Percentiles rank a stretch among this genome's conserved stretches.
Evolutionary conservation across 2,113 vertebrate species (phyloP).

Genomic region (Carassius auratus): DNA sequence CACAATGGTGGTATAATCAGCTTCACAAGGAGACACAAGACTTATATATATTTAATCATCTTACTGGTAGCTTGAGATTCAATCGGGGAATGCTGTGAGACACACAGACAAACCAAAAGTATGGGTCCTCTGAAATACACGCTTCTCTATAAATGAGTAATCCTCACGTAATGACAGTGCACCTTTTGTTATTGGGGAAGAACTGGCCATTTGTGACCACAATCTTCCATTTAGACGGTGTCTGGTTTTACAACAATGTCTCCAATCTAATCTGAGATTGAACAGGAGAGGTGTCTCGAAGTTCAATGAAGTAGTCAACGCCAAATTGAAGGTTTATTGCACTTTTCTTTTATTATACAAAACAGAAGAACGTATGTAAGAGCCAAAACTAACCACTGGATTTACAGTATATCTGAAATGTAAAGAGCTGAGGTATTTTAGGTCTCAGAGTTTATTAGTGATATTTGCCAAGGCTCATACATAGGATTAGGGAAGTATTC

Average conservation of each 20-base stretch:
- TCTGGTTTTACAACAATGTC: constrained; percentile 21
- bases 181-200: not conserved
- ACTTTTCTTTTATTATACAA: not conserved
- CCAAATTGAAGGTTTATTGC: not conserved
- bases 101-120: not conserved
- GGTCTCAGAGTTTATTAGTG: too few species aligned
- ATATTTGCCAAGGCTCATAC: too few species aligned
- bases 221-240: constrained; percentile 24
- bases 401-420: not conserved
- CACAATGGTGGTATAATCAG: not conserved
- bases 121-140: not conserved
- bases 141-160: not conserved
- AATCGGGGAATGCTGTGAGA: not conserved
- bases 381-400: not conserved
- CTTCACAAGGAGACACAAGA: not conserved
- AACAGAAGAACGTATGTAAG: not conserved
- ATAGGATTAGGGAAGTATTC: too few species aligned
- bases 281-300: not conserved
- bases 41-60: not conserved
- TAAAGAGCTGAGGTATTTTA: not conserved
- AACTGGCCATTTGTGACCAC: constrained; percentile 33
- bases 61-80: not conserved
- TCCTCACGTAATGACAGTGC: not conserved
- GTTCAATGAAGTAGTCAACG: not conserved
- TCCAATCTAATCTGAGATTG: not conserved